Evolutionary conservation across 2,113 vertebrate genomes (phyloP), one percentile per base, ranked within the genome.

Genomic region (Mesembrinibis cayennensis): DNA sequence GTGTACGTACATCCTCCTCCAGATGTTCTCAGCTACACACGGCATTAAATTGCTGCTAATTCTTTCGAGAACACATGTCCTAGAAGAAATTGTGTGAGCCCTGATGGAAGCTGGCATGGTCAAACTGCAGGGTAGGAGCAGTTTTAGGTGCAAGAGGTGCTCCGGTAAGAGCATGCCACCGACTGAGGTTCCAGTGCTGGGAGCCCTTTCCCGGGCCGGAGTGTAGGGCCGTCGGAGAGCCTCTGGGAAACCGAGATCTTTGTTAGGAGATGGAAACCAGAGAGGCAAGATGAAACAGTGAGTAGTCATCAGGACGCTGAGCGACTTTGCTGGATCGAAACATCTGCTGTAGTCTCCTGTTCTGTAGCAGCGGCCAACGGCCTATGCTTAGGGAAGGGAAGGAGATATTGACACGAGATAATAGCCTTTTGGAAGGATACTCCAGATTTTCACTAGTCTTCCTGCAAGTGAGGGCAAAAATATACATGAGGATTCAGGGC

Each of bases 161-260:
- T 11, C 29, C 38, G 19, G 22, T 52, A 62, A 27, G 73, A 32
- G 47, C 26, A 8, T n/a, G 32, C 16, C 6, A 4, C 38, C 36
- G 40, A 13, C 49, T 12, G 56, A 19, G 34, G 34, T 47, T 55
- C 44, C 32, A 14, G 45, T 17, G 13, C 18, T 18, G 50, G 70
- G n/a, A 44, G 17, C 44, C 47, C 32, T 78, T 61, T 59, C 26
- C 38, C 45, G 53, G 27, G 38, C 30, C n/a, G n/a, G n/a, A 25
- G 13, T 2, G 2, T 13, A 11, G 36, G 32, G 45, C 45, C 4
- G 2, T 34, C 1, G 0, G 45, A 22, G 56, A 71, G 18, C 47
- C 65, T 29, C 32, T 32, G 14, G 14, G 47, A 21, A 38, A 32
- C 27, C 0, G 32, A 19, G n/a, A 4, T 18, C 34, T 22, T 38